A percentile compares a stretch with the other conserved stretches of the same genome.
Conservation (phyloP, 2,888 invertebrate genomes). For the Troides helena region DNA sequence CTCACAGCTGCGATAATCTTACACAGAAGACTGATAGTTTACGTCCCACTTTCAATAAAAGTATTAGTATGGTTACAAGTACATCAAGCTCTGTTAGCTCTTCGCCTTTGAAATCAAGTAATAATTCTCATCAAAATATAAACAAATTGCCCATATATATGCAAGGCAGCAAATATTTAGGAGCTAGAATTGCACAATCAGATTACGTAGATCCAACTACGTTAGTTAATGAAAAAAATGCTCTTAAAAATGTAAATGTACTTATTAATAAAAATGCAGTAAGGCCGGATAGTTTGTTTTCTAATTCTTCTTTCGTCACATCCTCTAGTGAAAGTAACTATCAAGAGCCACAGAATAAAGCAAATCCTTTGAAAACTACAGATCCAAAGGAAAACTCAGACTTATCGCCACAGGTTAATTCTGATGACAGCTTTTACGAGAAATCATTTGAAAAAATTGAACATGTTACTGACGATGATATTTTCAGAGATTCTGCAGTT, state of each 20-base stretch:
- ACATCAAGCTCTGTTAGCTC: conserved; percentile 49
- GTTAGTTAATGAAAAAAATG: conserved; percentile 75
- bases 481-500: conserved; percentile 90
- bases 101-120: conserved; percentile 63
- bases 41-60: conserved; percentile 61
- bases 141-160: conserved; percentile 82
- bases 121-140: conserved; percentile 64
- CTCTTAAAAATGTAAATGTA: conserved; percentile 78
- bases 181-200: conserved; percentile 92
- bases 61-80: conserved; percentile 60
- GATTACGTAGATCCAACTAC: conserved; percentile 92
- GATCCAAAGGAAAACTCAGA: conserved; percentile 38
- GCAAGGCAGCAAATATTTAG: conserved; percentile 90
- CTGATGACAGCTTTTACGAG: conserved; percentile 87
- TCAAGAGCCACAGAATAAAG: conserved; percentile 53
- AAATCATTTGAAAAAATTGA: conserved; percentile 88
- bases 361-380: conserved; percentile 36
- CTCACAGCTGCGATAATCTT: conserved; percentile 68
- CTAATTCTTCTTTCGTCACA: conserved; percentile 79
- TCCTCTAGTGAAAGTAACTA: conserved; percentile 78
- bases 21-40: conserved; percentile 48
- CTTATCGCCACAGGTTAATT: conserved; percentile 45
- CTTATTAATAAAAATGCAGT: conserved; percentile 82
- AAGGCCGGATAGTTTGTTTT: conserved; percentile 78
- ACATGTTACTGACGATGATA: conserved; percentile 83